phyloP scores from a whole-genome alignment of 2,797 vertebrate species.

The Apogon hyalosoma region DNA sequence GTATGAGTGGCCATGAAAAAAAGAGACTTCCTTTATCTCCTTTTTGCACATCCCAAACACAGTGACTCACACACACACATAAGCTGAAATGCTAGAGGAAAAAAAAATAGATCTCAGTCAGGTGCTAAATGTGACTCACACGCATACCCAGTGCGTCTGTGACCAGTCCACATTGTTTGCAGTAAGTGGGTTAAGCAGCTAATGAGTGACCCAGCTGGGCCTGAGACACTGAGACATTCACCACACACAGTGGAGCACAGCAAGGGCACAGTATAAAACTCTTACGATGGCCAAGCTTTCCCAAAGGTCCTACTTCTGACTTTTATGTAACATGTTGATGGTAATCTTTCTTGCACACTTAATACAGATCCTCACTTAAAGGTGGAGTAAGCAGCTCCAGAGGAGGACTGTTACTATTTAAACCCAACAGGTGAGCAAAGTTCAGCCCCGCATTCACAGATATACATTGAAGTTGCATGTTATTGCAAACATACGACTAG shows the following conservation, averaged over 20 bases:
- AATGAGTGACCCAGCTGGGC: constrained; percentile 49
- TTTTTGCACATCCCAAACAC: constrained; percentile 41
- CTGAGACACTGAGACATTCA: constrained; percentile 49
- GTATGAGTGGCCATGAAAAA: neutral
- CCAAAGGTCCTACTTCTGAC: constrained; percentile 3
- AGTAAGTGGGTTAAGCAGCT: constrained; percentile 75
- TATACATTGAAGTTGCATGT: too few relatives aligned
- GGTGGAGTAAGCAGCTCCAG: too few relatives aligned
- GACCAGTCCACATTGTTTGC: constrained; percentile 54
- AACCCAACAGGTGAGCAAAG: too few relatives aligned
- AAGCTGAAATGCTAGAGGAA: constrained; percentile 12
- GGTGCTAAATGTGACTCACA: constrained; percentile 68
- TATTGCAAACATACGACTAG: too few relatives aligned
- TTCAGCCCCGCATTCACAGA: too few relatives aligned
- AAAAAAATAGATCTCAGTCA: constrained; percentile 62
- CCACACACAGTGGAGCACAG: constrained; percentile 14
- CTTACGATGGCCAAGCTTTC: constrained; percentile 1
- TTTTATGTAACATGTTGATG: neutral
- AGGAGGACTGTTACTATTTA: too few relatives aligned
- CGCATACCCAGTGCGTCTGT: constrained; percentile 37
- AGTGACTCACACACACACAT: constrained; percentile 40
- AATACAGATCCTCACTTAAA: too few relatives aligned
- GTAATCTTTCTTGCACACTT: too few relatives aligned
- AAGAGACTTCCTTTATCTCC: constrained; percentile 38
- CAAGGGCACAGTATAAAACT: constrained; percentile 9